Evolutionary conservation across 2,797 vertebrate genomes (phyloP).

Genomic region (Liasis olivaceus): DNA sequence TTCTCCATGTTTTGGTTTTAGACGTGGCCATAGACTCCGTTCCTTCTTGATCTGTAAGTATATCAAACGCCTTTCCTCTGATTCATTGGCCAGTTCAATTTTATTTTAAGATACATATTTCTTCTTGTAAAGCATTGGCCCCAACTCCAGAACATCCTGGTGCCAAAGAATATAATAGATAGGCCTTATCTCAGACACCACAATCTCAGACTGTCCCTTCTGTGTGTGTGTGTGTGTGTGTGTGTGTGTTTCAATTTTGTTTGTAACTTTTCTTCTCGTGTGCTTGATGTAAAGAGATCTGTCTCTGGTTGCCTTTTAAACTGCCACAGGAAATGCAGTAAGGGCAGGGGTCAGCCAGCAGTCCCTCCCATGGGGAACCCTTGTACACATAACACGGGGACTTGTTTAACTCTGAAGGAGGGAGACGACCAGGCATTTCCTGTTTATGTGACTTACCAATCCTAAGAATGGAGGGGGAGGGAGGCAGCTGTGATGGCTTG

Average conservation of each 20-base stretch:
- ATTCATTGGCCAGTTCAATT: slow-evolving; percentile 38
- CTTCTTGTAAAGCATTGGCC: background rate
- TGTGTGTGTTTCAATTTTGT: background rate
- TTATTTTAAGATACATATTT: slow-evolving; percentile 1
- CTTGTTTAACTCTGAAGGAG: slow-evolving; percentile 11
- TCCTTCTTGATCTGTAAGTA: background rate
- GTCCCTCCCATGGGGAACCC: slow-evolving; percentile 55
- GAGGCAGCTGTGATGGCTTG: slow-evolving; percentile 40
- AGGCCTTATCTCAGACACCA: slow-evolving; percentile 33
- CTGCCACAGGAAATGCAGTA: slow-evolving; percentile 65
- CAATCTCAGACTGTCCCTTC: slow-evolving; percentile 18
- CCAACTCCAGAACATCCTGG: slow-evolving; percentile 35
- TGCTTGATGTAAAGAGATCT: slow-evolving; percentile 55
- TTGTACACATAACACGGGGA: slow-evolving; percentile 28
- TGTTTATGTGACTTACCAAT: slow-evolving; percentile 69
- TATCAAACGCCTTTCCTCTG: slow-evolving; percentile 3
- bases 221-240: background rate
- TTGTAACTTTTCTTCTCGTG: background rate
- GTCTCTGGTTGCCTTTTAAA: slow-evolving; percentile 37
- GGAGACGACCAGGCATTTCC: slow-evolving; percentile 65
- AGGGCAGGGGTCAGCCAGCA: slow-evolving; percentile 66
- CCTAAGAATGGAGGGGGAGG: slow-evolving; percentile 46
- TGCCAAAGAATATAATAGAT: slow-evolving; percentile 32
- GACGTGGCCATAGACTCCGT: background rate
- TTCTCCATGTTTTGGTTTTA: background rate